Base-by-base conservation (phyloP, 2,113 vertebrate genomes). In the Chaetura pelagica region DNA sequence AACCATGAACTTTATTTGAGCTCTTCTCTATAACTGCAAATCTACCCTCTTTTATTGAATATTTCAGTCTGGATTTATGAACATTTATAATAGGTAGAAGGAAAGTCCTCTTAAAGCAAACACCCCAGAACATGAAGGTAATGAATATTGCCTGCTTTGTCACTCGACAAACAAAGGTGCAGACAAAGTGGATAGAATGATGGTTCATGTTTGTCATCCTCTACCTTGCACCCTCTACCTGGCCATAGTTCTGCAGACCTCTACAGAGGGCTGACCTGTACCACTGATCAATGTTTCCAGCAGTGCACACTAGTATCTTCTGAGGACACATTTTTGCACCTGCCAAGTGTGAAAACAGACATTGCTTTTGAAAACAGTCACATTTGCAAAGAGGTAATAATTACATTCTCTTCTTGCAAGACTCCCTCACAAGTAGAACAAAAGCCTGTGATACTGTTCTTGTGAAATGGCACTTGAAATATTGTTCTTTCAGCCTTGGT, bases 1-100 rank as follows among this genome's bases (percentile, higher is more conserved):
- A 97, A 98, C 97, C 93, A 96, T 97, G 98, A 98, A 98, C 98
- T 98, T 98, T 97, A 96, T 97, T 94, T 88, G 96, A 96, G 96
- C 95, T 87, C 95, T 84, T 93, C 92, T 92, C 93, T 77, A 8
- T 91, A 94, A 95, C 94, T 91, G 54, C 93, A 97, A 96, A 96
- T 97, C 97, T 96, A 78, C 11, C 40, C 72, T 78, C 91, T 96
- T 94, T 97, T 96, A 95, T 96, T 94, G 91, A 93, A 91, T 97
- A 96, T 93, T 97, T 94, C 96, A 89, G 86, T 82, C 66, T 89
- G 91, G 95, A 94, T 94, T 94, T 96, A 94, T 96, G 86, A 96
- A 79, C 89, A 79, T 93, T 96, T 96, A 12, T 93, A 94, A 78
- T 75, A 75, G 86, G 92, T 95, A 54, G 86, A 87, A 89, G 83